Evolutionary conservation across 2,888 invertebrate species (phyloP), one percentile per base, ranked within the genome.

Genomic region (Harmothoe impar): DNA sequence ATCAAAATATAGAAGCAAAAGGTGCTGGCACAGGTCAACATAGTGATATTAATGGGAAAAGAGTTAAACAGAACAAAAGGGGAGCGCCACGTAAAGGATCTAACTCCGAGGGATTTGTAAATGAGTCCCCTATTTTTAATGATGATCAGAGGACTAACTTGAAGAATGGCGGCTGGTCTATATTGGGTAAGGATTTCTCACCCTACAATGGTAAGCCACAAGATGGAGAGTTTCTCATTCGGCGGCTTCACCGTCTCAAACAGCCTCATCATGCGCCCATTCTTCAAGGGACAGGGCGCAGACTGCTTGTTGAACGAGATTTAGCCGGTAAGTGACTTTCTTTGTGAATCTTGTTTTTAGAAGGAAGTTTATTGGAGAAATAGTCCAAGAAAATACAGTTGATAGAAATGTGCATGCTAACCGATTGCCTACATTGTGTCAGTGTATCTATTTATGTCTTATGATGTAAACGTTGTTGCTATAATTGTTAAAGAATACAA

Each of bases 261-360:
- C 81, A 35, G 52, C 25, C 23, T 25, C 0, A 33, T 1, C 0
- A 33, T 1, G 52, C 52, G 17, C 31, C 12, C 20, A n/a, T 1
- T 17, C 25, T 15, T 15, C 62, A 12, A 0, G 23, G 35, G 68
- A 33, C 15, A 20, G 7, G 23, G 52, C 33, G 91, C 33, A 25
- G 81, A 23, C 43, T 91, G 20, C 81, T 91, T 31, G 20, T 85
- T 15, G 91, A 91, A 56, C 89, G 78, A 35, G n/a, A 54, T 31
- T 35, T 91, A 29, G 31, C 51, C 0, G 91, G 91, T 91, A 78
- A 89, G 86, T 23, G 33, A 12, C 90, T n/a, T n/a, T n/a, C 10
- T 62, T 12, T 43, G 10, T 10, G 43, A 43, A 43, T 43, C 43
- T 43, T n/a, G n/a, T n/a, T n/a, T n/a, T n/a, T n/a, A n/a, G n/a